phyloP scores from a whole-genome alignment of 2,113 vertebrate species.

The Dipodomys merriami region DNA sequence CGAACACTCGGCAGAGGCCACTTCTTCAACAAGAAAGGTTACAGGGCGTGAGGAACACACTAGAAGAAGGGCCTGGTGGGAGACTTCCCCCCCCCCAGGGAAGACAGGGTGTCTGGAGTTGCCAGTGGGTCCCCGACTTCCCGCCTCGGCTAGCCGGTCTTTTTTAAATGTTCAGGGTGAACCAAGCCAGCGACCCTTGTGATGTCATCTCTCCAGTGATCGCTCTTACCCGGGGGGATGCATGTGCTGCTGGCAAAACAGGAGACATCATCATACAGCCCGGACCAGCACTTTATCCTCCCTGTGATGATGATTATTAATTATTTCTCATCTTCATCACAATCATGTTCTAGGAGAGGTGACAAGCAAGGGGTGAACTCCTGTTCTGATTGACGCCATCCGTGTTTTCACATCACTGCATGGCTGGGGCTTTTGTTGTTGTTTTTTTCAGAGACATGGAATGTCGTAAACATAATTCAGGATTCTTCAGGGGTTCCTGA shows the following conservation, averaged over 20 bases:
- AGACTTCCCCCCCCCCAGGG: constrained; percentile 34
- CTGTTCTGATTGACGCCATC: constrained; percentile 91
- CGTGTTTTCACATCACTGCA: constrained; percentile 89
- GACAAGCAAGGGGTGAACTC: constrained; percentile 83
- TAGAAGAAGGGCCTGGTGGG: background rate
- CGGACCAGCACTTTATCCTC: constrained; percentile 90
- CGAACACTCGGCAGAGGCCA: constrained; percentile 68
- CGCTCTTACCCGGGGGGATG: constrained; percentile 87
- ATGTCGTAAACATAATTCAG: constrained; percentile 86
- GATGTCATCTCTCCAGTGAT: constrained; percentile 85
- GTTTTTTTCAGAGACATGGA: constrained; percentile 90
- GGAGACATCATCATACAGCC: constrained; percentile 82
- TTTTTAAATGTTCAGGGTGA: constrained; percentile 55
- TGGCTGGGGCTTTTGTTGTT: constrained; percentile 80
- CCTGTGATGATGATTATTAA: background rate
- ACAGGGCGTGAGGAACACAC: constrained; percentile 55
- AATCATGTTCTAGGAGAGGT: constrained; percentile 69
- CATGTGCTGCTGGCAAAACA: constrained; percentile 81
- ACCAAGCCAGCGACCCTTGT: constrained; percentile 76
- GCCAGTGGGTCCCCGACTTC: background rate
- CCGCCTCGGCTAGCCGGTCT: constrained; percentile 20
- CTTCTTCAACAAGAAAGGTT: constrained; percentile 75
- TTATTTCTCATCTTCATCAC: constrained; percentile 93
- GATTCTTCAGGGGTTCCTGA: constrained; percentile 81
- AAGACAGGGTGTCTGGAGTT: background rate